Evolutionary conservation across 30 jellyfish, hydroid and myxozoan species (phyloP), one percentile per base, ranked within the genome.

Genomic region (Aurelia coerulea): DNA sequence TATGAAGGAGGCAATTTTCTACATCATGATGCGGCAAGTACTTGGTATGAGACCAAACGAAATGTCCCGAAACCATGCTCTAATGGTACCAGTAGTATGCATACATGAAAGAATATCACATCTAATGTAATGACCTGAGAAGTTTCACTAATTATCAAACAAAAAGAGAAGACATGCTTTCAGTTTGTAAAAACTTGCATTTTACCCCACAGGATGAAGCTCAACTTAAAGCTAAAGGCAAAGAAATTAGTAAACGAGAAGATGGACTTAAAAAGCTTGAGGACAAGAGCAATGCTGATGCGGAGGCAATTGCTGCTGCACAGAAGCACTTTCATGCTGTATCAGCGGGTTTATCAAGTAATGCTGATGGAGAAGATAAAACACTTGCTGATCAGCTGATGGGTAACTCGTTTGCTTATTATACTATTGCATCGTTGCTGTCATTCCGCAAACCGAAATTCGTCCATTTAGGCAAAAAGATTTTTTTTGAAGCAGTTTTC

Each of bases 271-370:
- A 71, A 54, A 74, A 65, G 35, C 78, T 92, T 31, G 97, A 77
- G 63, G 96, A 87, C 67, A 62, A 79, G 70, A 87, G 96, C 67
- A 92, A 46, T 17, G 87, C 79, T 14, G 98, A 92, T 81, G 90
- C 81, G 35, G 90, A 76, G 33, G 92, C 93, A 11, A 96, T 92
- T 14, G 87, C 87, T 41, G 90, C 93, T 69, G 98, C 98, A 23
- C 98, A 92, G 84, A 68, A 77, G 86, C 98, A 92, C 51, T 92
- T 34, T 54, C 98, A 92, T 74, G 98, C 98, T 10, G 98, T 92
- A 35, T 92, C 98, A 37, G 98, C 98, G 4, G 98, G 98, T 46
- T 78, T 92, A 2, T 92, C 98, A 34, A 81, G 96, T 49, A 92
- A 92, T 60, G 87, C 90, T 15, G 98, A 92, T 77, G 98, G 98